phyloP scores from a whole-genome alignment of 92 coral and sea anemone genomes.

The Epizoanthus illoricatus region DNA sequence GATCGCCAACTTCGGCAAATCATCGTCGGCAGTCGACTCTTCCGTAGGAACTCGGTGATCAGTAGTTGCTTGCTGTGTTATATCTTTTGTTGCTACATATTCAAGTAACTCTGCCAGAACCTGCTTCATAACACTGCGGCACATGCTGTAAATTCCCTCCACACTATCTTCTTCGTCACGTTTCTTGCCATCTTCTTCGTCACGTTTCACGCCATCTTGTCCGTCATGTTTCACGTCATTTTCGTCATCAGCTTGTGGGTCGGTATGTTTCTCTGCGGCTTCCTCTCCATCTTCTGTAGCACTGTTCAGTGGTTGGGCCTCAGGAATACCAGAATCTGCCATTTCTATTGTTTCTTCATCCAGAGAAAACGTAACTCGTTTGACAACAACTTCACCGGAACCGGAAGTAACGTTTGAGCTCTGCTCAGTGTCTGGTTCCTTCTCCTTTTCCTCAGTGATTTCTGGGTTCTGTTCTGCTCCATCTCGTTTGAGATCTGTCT shows the following conservation, averaged over 20 bases:
- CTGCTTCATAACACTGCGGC: constrained; percentile 20
- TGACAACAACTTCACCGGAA: not conserved
- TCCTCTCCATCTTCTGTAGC: not conserved
- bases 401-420: not conserved
- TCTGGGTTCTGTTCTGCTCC: constrained; percentile 8
- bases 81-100: not conserved
- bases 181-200: constrained; percentile 1
- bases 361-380: constrained; percentile 29
- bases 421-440: not conserved
- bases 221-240: no score
- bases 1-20: not conserved
- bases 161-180: not conserved
- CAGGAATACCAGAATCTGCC: not conserved
- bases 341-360: not conserved
- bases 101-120: constrained; percentile 1
- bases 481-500: not conserved
- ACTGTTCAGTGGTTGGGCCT: not conserved
- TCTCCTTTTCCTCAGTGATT: constrained; percentile 29
- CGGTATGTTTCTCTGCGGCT: not conserved
- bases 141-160: not conserved
- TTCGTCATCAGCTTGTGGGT: not conserved
- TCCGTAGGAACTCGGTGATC: not conserved
- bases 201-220: not conserved
- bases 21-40: constrained; percentile 14
- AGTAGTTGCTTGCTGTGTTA: not conserved